A percentile compares a stretch with the other conserved stretches of the same genome.
These are phyloP conservation scores for Lysandra bellargus DNA, from an alignment of 2,888 invertebrate species.

Conservation along the genomic window DNA sequence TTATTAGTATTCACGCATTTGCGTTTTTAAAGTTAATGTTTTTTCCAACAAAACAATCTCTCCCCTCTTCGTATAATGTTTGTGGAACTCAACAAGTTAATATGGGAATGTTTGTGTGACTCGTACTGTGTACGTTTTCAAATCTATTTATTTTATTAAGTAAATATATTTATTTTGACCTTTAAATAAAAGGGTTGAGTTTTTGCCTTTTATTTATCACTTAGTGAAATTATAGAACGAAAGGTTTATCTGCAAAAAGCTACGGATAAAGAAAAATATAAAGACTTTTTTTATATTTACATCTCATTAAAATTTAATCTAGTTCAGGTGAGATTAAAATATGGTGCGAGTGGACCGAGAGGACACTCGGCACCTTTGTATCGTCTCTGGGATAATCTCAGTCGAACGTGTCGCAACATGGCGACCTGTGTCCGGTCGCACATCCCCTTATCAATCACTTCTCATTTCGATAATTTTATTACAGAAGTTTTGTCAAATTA, in stretches of 20 bases:
- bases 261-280: neutral
- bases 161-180: neutral
- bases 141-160: neutral
- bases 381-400: conserved; percentile 75
- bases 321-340: conserved; percentile 1
- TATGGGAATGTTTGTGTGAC: conserved; percentile 2
- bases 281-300: neutral
- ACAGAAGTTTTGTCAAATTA: conserved; percentile 79
- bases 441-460: conserved; percentile 53
- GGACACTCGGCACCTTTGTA: conserved; percentile 78
- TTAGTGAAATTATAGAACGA: neutral
- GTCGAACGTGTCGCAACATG: conserved; percentile 74
- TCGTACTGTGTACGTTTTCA: neutral
- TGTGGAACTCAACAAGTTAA: conserved; percentile 24
- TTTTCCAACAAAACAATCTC: conserved; percentile 36
- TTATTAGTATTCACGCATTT: conserved; percentile 48
- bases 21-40: conserved; percentile 37
- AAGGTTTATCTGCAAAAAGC: neutral
- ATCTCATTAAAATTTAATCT: neutral
- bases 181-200: neutral
- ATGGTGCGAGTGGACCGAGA: conserved; percentile 51
- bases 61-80: conserved; percentile 28
- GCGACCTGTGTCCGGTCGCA: conserved; percentile 68
- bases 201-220: neutral
- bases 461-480: conserved; percentile 78